phyloP scores from a whole-genome alignment of 2,888 invertebrate genomes.

The Neoitamus cyanurus region DNA sequence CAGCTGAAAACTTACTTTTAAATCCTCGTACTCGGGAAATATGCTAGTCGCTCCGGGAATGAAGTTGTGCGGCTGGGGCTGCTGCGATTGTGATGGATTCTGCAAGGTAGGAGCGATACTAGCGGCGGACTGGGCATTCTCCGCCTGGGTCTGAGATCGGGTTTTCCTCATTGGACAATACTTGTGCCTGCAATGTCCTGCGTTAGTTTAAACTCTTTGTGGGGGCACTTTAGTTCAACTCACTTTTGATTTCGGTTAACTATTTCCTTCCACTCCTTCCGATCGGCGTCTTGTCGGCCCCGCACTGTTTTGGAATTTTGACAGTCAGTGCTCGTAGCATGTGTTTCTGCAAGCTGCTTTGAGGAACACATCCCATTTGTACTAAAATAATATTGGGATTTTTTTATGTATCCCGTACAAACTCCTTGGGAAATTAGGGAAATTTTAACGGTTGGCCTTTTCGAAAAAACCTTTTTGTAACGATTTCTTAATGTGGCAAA shows the following conservation, averaged over 20 bases:
- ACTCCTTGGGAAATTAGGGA: neutral
- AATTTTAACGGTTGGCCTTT: neutral
- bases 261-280: neutral
- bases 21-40: neutral
- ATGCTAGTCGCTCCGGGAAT: neutral
- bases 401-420: neutral
- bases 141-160: constrained; percentile 65
- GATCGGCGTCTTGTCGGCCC: constrained; percentile 16
- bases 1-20: neutral
- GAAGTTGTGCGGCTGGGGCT: constrained; percentile 47
- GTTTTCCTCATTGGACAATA: constrained; percentile 62
- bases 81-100: constrained; percentile 50
- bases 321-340: constrained; percentile 11
- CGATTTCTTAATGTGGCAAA: no score
- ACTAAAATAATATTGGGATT: neutral
- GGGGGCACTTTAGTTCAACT: neutral
- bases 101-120: constrained; percentile 6
- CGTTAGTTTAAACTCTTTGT: neutral
- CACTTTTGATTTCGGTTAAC: neutral
- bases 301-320: constrained; percentile 21
- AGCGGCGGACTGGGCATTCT: constrained; percentile 58
- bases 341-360: neutral
- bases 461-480: neutral
- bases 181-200: neutral
- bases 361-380: neutral